Conservation (phyloP, 2,113 vertebrate species). For the Fregata magnificens region DNA sequence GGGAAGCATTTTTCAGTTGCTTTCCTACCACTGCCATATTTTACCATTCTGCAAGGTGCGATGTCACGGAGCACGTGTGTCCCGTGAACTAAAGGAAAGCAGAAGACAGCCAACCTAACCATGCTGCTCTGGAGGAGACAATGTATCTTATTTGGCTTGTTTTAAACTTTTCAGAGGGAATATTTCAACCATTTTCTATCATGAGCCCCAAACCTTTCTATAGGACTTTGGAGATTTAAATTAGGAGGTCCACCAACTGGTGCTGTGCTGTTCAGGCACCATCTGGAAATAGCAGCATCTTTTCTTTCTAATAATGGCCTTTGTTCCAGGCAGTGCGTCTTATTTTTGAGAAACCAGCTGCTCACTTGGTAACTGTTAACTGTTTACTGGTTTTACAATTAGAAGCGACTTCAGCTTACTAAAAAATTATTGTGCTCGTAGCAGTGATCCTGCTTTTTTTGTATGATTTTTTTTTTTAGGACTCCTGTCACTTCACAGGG, state of each 20-base stretch:
- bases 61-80: fast-evolving
- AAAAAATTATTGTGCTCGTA: not conserved
- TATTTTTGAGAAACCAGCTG: not conserved
- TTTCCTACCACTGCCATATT: not conserved
- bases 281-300: not conserved
- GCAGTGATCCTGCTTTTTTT: not conserved
- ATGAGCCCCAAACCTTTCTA: not conserved
- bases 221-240: not conserved
- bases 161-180: not conserved
- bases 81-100: not conserved
- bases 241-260: not conserved
- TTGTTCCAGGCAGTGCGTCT: not conserved
- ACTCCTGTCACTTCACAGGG: not conserved
- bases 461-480: not conserved
- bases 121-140: not conserved
- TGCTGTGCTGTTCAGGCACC: not conserved
- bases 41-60: not conserved
- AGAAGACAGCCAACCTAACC: not conserved
- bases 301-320: not conserved
- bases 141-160: not conserved
- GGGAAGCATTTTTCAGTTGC: not conserved
- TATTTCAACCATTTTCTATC: not conserved
- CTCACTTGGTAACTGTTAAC: not conserved
- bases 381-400: not conserved
- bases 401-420: not conserved